Conservation (phyloP, 2,888 invertebrate species). For the Platycheirus rosarum region DNA sequence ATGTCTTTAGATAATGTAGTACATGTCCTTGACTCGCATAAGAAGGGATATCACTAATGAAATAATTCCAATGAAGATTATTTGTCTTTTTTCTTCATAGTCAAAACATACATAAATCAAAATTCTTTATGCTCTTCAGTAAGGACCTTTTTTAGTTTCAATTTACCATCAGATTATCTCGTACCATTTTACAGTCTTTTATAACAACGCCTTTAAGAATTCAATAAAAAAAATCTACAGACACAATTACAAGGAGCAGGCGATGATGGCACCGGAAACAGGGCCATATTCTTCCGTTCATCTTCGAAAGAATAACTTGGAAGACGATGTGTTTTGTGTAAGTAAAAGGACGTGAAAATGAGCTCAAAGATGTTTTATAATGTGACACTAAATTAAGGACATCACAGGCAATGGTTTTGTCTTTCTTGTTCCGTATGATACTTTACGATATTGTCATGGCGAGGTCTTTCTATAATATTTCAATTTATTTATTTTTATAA, state of each 20-base stretch:
- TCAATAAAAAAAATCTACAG: not conserved
- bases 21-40: not conserved
- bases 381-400: conserved; percentile 38
- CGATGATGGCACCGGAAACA: not conserved
- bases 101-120: too few species aligned
- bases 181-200: too few species aligned
- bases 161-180: not conserved
- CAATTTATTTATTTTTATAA: too few species aligned
- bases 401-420: not conserved
- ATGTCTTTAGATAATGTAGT: conserved; percentile 3
- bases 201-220: not conserved
- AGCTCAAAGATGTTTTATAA: conserved; percentile 4
- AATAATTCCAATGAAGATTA: not conserved
- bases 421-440: too few species aligned
- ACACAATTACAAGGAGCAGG: conserved; percentile 1
- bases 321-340: not conserved
- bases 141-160: conserved; percentile 20
- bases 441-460: conserved; percentile 23
- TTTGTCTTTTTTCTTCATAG: not conserved
- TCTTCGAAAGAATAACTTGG: not conserved
- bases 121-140: too few species aligned
- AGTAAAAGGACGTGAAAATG: not conserved
- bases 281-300: not conserved
- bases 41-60: not conserved
- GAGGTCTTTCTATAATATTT: too few species aligned